Evolutionary conservation across 2,888 invertebrate genomes (phyloP).

Genomic region (Andrena bucephala): DNA sequence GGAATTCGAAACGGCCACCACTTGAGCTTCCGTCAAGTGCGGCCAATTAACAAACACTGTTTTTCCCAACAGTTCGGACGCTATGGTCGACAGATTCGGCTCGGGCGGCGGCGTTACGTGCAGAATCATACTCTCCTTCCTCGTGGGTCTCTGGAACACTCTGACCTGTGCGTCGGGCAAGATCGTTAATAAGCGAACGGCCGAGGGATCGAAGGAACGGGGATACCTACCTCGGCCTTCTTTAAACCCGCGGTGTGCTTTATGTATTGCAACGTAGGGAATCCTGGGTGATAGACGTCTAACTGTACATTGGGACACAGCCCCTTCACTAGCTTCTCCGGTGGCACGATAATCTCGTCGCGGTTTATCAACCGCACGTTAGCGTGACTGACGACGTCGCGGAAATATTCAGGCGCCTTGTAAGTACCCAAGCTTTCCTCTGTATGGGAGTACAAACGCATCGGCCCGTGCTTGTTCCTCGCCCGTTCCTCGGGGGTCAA

Average conservation of each 20-base stretch:
- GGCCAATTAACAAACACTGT: constrained; percentile 96
- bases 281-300: constrained; percentile 94
- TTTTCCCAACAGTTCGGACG: constrained; percentile 89
- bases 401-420: constrained; percentile 88
- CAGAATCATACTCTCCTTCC: constrained; percentile 93
- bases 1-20: constrained; percentile 88
- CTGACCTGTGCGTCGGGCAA: constrained; percentile 88
- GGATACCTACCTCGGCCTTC: constrained; percentile 80
- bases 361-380: constrained; percentile 85
- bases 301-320: constrained; percentile 89
- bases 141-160: constrained; percentile 95
- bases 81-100: constrained; percentile 86
- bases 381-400: constrained; percentile 87
- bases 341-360: constrained; percentile 87
- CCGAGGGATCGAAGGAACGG: constrained; percentile 7
- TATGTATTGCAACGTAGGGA: constrained; percentile 95
- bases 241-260: constrained; percentile 88
- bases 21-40: constrained; percentile 93
- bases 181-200: constrained; percentile 30
- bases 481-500: constrained; percentile 90
- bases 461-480: constrained; percentile 95
- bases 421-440: constrained; percentile 87
- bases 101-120: constrained; percentile 86
- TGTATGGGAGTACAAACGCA: constrained; percentile 91
- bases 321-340: constrained; percentile 88